Evolutionary conservation across 1,140 invertebrate genomes (phyloP).

Genomic region (Zaprionus ghesquierei): DNA sequence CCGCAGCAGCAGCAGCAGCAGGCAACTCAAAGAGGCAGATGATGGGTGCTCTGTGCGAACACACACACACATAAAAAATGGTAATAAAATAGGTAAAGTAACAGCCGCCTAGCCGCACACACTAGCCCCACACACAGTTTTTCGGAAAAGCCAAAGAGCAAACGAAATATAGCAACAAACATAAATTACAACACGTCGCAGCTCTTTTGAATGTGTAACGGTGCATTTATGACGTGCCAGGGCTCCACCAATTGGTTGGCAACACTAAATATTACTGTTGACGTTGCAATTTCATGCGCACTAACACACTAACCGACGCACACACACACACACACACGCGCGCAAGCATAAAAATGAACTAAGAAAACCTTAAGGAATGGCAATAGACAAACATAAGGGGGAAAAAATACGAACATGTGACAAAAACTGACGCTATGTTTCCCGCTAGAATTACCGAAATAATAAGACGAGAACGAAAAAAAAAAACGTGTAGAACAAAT

Average conservation of each 20-base stretch:
- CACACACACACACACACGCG: background rate
- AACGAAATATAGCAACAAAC: conserved; percentile 8
- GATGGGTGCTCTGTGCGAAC: conserved; percentile 32
- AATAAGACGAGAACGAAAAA: conserved; percentile 15
- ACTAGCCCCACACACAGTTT: conserved; percentile 28
- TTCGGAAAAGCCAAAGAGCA: conserved; percentile 50
- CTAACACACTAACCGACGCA: background rate
- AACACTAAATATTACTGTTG: conserved; percentile 29
- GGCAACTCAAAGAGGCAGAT: conserved; percentile 48
- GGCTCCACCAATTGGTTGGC: conserved; percentile 34
- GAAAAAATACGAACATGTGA: conserved; percentile 19
- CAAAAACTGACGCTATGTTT: conserved; percentile 65
- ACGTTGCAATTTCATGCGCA: conserved; percentile 43
- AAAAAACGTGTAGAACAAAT: conserved; percentile 45
- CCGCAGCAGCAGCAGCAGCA: background rate
- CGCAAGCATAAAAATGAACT: conserved; percentile 1
- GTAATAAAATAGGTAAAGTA: conserved; percentile 56
- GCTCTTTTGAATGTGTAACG: conserved; percentile 71
- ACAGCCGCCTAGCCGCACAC: conserved; percentile 29
- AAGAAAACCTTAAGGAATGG: conserved; percentile 14
- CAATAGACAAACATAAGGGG: background rate
- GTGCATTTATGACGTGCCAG: conserved; percentile 65
- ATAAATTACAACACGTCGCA: conserved; percentile 58
- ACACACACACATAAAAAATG: conserved; percentile 45
- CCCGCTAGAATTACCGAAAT: conserved; percentile 69